phyloP scores from a whole-genome alignment of 1,140 invertebrate species.

The Platyscapa corneri region DNA sequence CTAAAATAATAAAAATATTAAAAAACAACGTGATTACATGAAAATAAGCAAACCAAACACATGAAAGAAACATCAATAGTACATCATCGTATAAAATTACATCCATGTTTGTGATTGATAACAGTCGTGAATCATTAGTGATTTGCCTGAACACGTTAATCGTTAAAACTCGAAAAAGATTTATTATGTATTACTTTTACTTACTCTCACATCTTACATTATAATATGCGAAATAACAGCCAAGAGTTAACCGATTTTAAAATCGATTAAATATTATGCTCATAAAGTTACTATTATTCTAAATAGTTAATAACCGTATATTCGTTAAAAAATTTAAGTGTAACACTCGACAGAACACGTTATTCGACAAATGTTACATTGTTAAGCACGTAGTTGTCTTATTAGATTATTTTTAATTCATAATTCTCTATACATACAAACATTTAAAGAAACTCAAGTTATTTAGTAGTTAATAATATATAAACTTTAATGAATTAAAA shows the following conservation, averaged over 20 bases:
- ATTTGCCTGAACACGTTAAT: background rate
- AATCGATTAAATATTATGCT: background rate
- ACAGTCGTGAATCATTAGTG: background rate
- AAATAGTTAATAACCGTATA: too few relatives aligned
- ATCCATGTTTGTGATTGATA: background rate
- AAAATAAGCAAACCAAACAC: background rate
- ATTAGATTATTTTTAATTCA: too few relatives aligned
- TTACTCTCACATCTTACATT: background rate
- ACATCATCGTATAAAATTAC: background rate
- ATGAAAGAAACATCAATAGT: too few relatives aligned
- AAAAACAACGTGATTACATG: background rate
- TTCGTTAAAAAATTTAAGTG: too few relatives aligned
- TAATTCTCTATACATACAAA: too few relatives aligned
- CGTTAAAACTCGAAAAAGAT: background rate
- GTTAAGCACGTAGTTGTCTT: too few relatives aligned
- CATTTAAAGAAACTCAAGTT: too few relatives aligned
- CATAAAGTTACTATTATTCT: background rate
- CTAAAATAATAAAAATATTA: background rate
- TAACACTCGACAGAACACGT: too few relatives aligned
- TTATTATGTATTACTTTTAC: background rate
- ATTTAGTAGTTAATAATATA: too few relatives aligned
- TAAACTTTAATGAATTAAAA: too few relatives aligned
- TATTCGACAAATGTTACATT: too few relatives aligned
- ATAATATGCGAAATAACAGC: background rate
- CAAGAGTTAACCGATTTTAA: background rate